phyloP scores from a whole-genome alignment of 2,888 invertebrate genomes.

The Osmoderma eremita region DNA sequence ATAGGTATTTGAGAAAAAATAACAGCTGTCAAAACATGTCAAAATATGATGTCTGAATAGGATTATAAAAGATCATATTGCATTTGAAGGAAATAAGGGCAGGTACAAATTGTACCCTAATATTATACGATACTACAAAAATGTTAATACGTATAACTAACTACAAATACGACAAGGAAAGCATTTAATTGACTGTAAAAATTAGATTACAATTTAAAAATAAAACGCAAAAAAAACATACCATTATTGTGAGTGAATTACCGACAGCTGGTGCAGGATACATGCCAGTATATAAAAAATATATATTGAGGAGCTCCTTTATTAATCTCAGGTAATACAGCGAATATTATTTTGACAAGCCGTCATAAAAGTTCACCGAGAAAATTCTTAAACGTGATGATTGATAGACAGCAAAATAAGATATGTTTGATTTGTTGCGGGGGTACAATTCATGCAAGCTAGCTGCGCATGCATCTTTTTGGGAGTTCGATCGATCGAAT shows the following conservation, averaged over 20 bases:
- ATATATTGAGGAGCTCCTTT: constrained; percentile 6
- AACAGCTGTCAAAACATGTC: constrained; percentile 50
- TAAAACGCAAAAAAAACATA: constrained; percentile 19
- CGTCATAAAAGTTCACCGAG: constrained; percentile 25
- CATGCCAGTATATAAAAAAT: background rate
- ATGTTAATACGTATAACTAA: background rate
- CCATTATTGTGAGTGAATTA: constrained; percentile 13
- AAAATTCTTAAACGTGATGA: constrained; percentile 45
- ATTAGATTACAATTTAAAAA: background rate
- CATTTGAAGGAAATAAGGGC: constrained; percentile 4
- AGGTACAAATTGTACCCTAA: constrained; percentile 16
- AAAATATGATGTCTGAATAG: constrained; percentile 45
- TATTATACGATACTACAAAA: background rate
- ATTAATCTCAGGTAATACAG: constrained; percentile 37
- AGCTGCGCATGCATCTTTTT: constrained; percentile 51
- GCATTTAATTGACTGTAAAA: constrained; percentile 12
- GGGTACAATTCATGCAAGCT: constrained; percentile 47
- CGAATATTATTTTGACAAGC: constrained; percentile 29
- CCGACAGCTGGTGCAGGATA: background rate
- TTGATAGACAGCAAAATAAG: constrained; percentile 57
- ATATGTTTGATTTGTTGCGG: constrained; percentile 43
- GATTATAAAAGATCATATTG: constrained; percentile 34
- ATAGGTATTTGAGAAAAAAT: constrained; percentile 19
- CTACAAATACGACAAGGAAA: background rate
- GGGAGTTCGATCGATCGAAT: constrained; percentile 52